A percentile compares a stretch with the other conserved stretches of the same genome.
phyloP scores from a whole-genome alignment of 2,797 vertebrate genomes.

The Onychomys leucogaster region DNA sequence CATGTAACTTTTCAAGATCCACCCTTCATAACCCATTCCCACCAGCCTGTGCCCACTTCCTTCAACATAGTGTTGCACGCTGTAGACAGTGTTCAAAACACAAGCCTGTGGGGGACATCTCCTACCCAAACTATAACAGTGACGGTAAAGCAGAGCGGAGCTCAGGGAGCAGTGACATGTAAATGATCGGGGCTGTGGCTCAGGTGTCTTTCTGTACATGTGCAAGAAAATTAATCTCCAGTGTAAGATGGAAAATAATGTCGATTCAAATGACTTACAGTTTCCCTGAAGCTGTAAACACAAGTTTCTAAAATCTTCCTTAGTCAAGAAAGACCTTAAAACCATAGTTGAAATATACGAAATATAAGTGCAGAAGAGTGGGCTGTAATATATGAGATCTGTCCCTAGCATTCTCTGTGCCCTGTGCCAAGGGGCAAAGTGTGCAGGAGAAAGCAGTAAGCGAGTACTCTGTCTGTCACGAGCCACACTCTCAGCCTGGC shows the following conservation, averaged over 20 bases:
- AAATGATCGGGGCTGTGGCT: background rate
- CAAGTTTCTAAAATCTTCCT: constrained; percentile 25
- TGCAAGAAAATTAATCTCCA: constrained; percentile 37
- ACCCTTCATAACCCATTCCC: background rate
- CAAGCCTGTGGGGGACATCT: background rate
- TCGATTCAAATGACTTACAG: background rate
- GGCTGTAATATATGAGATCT: background rate
- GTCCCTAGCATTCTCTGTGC: background rate
- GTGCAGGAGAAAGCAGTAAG: background rate
- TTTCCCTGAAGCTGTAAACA: constrained; percentile 31
- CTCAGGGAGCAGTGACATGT: background rate
- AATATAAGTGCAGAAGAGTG: background rate
- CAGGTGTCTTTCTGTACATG: background rate
- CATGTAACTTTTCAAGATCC: background rate
- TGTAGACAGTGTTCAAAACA: background rate
- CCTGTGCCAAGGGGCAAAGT: background rate
- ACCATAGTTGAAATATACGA: background rate
- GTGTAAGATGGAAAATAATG: constrained; percentile 15
- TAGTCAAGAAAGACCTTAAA: constrained; percentile 14
- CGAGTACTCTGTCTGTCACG: background rate
- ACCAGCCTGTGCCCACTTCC: background rate
- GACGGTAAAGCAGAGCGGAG: background rate
- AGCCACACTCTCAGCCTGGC: background rate
- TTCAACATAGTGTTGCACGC: background rate
- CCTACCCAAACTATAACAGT: background rate